Percentiles rank a stretch among this genome's conserved stretches.
Conservation (phyloP, 2,888 invertebrate genomes). For the Phengaris arion region DNA sequence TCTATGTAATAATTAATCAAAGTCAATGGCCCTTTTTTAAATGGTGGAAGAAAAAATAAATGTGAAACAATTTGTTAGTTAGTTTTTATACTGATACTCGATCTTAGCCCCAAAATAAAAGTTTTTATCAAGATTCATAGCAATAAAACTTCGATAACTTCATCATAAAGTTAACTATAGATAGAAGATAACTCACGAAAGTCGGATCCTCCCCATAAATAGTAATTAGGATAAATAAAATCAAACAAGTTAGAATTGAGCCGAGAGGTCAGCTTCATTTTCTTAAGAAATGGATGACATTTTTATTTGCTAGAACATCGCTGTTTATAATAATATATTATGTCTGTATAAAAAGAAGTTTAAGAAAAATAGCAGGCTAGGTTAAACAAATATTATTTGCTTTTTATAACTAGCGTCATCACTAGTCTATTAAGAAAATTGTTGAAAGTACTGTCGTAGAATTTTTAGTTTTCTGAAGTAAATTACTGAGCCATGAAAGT, state of each 20-base stretch:
- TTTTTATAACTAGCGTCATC: no score
- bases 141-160: neutral
- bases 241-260: constrained; percentile 3
- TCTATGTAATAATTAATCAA: no score
- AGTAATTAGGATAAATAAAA: constrained; percentile 9
- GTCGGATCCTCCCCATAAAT: constrained; percentile 5
- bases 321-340: no score
- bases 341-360: neutral
- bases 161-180: neutral
- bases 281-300: neutral
- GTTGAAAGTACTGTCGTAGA: no score
- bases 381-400: neutral
- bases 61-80: no score
- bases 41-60: no score
- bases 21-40: no score
- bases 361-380: neutral
- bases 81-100: neutral
- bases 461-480: no score
- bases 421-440: no score
- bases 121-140: neutral
- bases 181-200: constrained; percentile 11
- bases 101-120: neutral
- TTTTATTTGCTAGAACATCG: neutral
- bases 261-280: neutral
- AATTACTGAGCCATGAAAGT: no score